Evolutionary conservation across 2,888 invertebrate species (phyloP).

Genomic region (Muscina levida): DNA sequence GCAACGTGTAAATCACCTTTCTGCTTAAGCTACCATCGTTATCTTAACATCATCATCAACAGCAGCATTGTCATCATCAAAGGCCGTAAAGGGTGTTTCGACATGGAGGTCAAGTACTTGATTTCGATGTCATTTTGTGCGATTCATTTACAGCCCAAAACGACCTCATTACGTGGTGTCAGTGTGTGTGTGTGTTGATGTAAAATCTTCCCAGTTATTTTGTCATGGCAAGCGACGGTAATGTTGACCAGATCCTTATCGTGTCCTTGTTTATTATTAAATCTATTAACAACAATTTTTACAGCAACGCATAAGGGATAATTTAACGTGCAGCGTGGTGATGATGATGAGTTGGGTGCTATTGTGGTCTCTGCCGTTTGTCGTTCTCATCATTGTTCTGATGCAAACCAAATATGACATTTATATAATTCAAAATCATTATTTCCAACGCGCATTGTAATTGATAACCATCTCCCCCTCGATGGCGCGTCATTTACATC

Average conservation of each 20-base stretch:
- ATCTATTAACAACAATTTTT: conserved; percentile 58
- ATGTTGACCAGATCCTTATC: conserved; percentile 11
- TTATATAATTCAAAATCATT: conserved; percentile 79
- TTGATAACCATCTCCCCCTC: conserved; percentile 77
- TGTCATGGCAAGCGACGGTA: neutral
- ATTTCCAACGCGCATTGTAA: conserved; percentile 76
- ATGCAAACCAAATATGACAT: conserved; percentile 78
- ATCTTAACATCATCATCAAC: too few relatives aligned
- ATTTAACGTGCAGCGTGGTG: neutral
- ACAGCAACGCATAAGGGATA: neutral
- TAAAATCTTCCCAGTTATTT: conserved; percentile 20
- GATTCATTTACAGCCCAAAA: conserved; percentile 18
- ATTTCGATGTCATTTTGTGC: conserved; percentile 7
- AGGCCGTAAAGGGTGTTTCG: neutral
- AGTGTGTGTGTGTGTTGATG: too few relatives aligned
- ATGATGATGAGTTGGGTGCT: neutral
- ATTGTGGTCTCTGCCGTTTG: too few relatives aligned
- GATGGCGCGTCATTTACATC: conserved; percentile 9
- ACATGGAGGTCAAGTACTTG: conserved; percentile 18
- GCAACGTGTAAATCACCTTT: too few relatives aligned
- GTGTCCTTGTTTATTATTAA: conserved; percentile 50
- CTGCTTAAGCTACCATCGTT: too few relatives aligned
- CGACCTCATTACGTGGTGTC: conserved; percentile 30
- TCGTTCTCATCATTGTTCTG: too few relatives aligned
- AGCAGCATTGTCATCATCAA: too few relatives aligned